Percentiles rank a stretch among this genome's conserved stretches.
These are phyloP conservation scores for Amblyjoppa fuscipennis DNA, from an alignment of 2,888 invertebrate genomes.

Conservation along the genomic window DNA sequence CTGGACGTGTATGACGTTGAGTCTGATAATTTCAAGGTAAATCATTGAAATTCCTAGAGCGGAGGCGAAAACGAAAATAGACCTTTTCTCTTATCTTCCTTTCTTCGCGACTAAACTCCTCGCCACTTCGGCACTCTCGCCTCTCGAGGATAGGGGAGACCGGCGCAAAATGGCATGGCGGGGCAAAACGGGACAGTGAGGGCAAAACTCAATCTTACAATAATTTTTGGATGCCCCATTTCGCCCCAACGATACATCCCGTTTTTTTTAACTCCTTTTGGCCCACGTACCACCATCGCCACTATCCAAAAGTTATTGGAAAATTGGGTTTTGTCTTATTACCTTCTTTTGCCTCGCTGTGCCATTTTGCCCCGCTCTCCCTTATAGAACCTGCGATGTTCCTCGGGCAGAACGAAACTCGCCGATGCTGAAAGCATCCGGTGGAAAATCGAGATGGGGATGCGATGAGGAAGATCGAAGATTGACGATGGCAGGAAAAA, in stretches of 20 bases:
- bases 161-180: no score
- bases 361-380: no score
- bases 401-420: constrained; percentile 41
- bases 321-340: no score
- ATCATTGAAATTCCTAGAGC: constrained; percentile 18
- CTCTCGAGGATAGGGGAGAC: constrained; percentile 27
- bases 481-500: not conserved
- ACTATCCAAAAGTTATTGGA: no score
- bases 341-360: no score
- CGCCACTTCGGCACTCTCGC: constrained; percentile 24
- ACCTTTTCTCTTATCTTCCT: not conserved
- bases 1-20: not conserved
- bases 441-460: constrained; percentile 13
- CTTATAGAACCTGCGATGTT: constrained; percentile 62
- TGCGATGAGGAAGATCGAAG: constrained; percentile 2
- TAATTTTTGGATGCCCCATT: no score
- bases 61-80: not conserved
- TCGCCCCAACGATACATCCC: no score
- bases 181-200: no score
- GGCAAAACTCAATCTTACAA: no score
- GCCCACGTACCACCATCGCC: no score
- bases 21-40: constrained; percentile 31
- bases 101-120: not conserved
- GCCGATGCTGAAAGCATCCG: constrained; percentile 17
- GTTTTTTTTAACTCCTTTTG: no score